Evolutionary conservation across 2,888 invertebrate species (phyloP), one percentile per base, ranked within the genome.

Genomic region (Tachina lurida): DNA sequence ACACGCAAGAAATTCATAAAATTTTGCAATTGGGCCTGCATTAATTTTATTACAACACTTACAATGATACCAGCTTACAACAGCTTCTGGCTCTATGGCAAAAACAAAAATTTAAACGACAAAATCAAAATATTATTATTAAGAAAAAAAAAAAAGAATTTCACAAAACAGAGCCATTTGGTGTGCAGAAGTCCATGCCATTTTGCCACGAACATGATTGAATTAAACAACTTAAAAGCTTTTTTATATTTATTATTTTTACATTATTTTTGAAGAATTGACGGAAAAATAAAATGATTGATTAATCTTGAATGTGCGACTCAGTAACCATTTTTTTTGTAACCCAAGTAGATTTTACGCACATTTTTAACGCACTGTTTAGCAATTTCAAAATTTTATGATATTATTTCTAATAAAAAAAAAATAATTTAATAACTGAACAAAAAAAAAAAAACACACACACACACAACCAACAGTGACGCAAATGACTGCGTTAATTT

Each of bases 281-380:
- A 71, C 8, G n/a, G 22, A 67, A 15, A 67, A 49, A 52, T 49
- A 74, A 60, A 75, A 78, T 86, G 82, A 82, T 86, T 86, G 78
- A 86, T 86, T 82, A 77, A 60, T 73, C 43, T 74, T 63, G 54
- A 75, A 56, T 22, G 56, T 56, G 13, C 10, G 17, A 31, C 10
- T 43, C 47, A 17, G 31, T 49, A 41, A 56, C 22, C 41, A 12
- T 54, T 76, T n/a, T 19, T 54, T 13, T 49, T 68, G 45, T 15
- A 31, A 31, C 31, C 31, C 31, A 22, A 63, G 43, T 68, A 49
- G 10, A 60, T 83, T 80, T 75, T 65, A 84, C 84, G 84, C 84
- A 84, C 75, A 65, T 80, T 77, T 84, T 78, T 10, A 68, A 84
- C 60, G 75, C 82, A 67, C 73, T 41, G 45, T 22, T 73, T 52